These are phyloP conservation scores for Danio albolineatus DNA, from an alignment of 2,797 vertebrate genomes.

Conservation along the genomic window DNA sequence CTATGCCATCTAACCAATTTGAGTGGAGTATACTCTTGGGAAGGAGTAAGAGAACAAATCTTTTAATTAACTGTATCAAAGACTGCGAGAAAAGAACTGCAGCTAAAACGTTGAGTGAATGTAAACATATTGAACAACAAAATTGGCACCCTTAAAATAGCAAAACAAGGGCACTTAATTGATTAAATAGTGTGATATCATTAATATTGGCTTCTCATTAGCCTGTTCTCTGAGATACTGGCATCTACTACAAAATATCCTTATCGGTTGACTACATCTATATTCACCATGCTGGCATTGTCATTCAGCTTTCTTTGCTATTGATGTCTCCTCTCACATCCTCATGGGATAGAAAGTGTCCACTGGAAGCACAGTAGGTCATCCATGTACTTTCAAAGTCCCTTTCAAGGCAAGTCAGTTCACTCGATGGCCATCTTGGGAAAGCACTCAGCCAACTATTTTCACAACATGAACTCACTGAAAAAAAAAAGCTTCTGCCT, in stretches of 20 bases:
- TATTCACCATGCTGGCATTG: neutral
- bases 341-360: constrained; percentile 5
- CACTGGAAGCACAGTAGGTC: neutral
- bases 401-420: neutral
- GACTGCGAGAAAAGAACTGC: too few relatives aligned
- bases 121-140: too few relatives aligned
- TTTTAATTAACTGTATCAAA: too few relatives aligned
- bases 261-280: neutral
- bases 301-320: neutral
- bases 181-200: neutral
- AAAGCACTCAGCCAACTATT: neutral
- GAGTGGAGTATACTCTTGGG: too few relatives aligned
- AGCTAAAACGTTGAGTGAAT: too few relatives aligned
- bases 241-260: neutral
- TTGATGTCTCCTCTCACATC: neutral
- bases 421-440: neutral
- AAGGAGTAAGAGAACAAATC: too few relatives aligned
- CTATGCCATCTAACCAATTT: too few relatives aligned
- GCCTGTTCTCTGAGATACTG: neutral
- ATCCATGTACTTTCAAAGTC: neutral
- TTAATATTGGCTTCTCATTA: neutral
- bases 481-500: neutral
- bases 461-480: neutral
- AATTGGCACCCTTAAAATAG: too few relatives aligned
- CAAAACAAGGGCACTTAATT: neutral